Conservation (phyloP, 1,140 invertebrate genomes). For the Sinonovacula constricta region DNA sequence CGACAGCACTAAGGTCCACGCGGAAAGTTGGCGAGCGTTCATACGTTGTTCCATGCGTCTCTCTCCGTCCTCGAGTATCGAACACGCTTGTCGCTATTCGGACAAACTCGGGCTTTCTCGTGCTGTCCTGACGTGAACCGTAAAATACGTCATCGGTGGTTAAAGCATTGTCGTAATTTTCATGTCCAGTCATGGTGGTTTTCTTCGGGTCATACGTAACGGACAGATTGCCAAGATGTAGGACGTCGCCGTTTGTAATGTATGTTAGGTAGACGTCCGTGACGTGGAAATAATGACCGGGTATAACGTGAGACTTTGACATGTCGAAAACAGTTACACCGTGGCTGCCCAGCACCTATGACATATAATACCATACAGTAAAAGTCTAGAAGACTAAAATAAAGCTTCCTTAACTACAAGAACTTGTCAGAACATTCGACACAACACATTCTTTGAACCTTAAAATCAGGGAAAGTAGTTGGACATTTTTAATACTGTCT, state of each 20-base stretch:
- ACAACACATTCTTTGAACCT: too few species aligned
- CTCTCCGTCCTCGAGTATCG: conserved; percentile 27
- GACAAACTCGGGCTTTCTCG: conserved; percentile 52
- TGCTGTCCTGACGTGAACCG: conserved; percentile 15
- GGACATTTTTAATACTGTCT: too few species aligned
- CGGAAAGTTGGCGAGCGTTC: conserved; percentile 46
- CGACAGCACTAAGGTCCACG: conserved; percentile 38
- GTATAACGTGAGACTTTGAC: conserved; percentile 14
- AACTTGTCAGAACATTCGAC: too few species aligned
- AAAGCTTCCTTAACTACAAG: too few species aligned
- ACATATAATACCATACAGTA: neutral
- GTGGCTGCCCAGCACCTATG: conserved; percentile 49
- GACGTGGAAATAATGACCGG: conserved; percentile 37
- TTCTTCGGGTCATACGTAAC: conserved; percentile 60
- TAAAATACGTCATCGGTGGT: conserved; percentile 64
- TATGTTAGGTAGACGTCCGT: conserved; percentile 50
- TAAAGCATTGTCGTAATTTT: conserved; percentile 57
- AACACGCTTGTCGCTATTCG: conserved; percentile 57
- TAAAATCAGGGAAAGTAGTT: too few species aligned
- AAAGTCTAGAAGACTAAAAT: too few species aligned
- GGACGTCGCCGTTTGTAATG: conserved; percentile 57
- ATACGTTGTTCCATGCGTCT: conserved; percentile 48
- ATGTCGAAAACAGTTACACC: conserved; percentile 56
- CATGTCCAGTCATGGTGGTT: conserved; percentile 57
- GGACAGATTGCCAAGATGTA: conserved; percentile 44